phyloP scores from a whole-genome alignment of 2,888 invertebrate species.

The Ceratothoa steindachneri region DNA sequence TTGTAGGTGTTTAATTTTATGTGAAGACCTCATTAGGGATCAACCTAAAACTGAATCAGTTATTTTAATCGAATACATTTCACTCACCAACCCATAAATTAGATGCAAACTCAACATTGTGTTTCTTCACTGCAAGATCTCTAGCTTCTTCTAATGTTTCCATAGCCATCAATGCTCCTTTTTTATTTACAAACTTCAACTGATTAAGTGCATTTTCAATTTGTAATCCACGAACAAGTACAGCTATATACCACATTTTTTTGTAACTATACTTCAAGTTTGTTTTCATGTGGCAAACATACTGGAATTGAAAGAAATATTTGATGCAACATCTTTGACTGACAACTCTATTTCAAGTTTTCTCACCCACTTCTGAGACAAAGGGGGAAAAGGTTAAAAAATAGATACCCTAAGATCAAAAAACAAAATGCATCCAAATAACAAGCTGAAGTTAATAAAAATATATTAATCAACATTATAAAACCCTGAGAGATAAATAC shows the following conservation, averaged over 20 bases:
- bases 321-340: too few relatives aligned
- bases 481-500: neutral
- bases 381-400: too few relatives aligned
- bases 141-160: constrained; percentile 84
- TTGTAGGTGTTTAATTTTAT: too few relatives aligned
- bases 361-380: too few relatives aligned
- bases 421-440: neutral
- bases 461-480: neutral
- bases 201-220: constrained; percentile 93
- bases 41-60: too few relatives aligned
- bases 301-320: constrained; percentile 22
- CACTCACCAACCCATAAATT: constrained; percentile 80
- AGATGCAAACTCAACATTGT: constrained; percentile 90
- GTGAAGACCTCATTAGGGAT: too few relatives aligned
- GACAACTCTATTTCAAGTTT: too few relatives aligned
- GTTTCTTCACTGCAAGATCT: constrained; percentile 74
- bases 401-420: neutral
- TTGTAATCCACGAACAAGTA: constrained; percentile 81
- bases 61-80: too few relatives aligned
- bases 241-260: constrained; percentile 89
- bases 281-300: constrained; percentile 73
- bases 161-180: constrained; percentile 69
- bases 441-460: neutral
- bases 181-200: constrained; percentile 64
- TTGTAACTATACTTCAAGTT: constrained; percentile 85